Evolutionary conservation across 1,140 invertebrate genomes (phyloP).

Genomic region (Diabrotica undecimpunctata): DNA sequence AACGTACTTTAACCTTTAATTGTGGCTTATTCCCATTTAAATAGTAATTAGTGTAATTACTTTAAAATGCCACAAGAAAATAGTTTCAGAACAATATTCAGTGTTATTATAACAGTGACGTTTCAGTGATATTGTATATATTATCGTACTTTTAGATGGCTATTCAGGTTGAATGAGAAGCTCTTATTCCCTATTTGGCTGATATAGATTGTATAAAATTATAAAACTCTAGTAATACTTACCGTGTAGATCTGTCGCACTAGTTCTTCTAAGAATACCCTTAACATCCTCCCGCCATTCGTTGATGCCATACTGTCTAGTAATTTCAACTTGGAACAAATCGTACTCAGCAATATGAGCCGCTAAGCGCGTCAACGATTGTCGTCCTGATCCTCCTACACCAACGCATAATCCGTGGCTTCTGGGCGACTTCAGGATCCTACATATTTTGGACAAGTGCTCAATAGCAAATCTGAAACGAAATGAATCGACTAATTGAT

Average conservation of each 20-base stretch:
- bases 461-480: conserved; percentile 80
- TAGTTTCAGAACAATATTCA: no score
- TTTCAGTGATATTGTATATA: no score
- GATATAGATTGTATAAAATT: no score
- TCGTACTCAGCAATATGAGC: conserved; percentile 93
- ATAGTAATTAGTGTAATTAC: no score
- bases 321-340: conserved; percentile 88
- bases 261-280: conserved; percentile 72
- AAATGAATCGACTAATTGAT: background rate
- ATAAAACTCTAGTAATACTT: no score
- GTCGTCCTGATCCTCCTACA: conserved; percentile 87
- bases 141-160: no score
- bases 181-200: no score
- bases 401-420: conserved; percentile 84
- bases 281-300: conserved; percentile 94
- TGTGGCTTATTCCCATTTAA: no score
- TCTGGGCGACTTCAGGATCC: conserved; percentile 87
- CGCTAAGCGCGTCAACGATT: conserved; percentile 84
- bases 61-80: no score
- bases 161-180: no score
- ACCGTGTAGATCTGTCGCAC: conserved; percentile 76
- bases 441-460: conserved; percentile 86
- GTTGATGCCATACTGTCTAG: conserved; percentile 72
- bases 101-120: no score
- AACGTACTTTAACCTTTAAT: no score